These are phyloP conservation scores for Platyura marginata DNA, from an alignment of 1,140 invertebrate genomes.

Conservation along the genomic window DNA sequence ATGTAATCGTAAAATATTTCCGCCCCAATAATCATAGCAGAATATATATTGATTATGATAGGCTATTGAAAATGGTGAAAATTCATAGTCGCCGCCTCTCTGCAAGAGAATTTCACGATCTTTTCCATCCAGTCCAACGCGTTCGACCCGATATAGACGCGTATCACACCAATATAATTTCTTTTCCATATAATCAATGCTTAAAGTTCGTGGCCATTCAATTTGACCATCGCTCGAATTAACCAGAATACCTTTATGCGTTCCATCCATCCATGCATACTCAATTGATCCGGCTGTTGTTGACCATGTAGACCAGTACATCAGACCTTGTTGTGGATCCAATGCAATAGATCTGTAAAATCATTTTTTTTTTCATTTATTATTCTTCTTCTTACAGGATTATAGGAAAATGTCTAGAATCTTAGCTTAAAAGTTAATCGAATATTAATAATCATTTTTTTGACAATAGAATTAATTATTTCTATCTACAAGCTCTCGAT, in stretches of 20 bases:
- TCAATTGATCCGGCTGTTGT: conserved; percentile 34
- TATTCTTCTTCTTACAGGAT: too few species aligned
- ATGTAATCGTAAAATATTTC: neutral
- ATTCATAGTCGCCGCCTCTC: conserved; percentile 23
- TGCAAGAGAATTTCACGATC: conserved; percentile 40
- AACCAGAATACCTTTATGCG: conserved; percentile 30
- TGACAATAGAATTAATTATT: too few species aligned
- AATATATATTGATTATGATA: conserved; percentile 39
- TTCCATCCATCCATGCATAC: conserved; percentile 63
- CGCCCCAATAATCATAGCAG: conserved; percentile 37
- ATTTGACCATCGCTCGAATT: conserved; percentile 21
- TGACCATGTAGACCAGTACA: conserved; percentile 73
- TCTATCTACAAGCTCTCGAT: too few species aligned
- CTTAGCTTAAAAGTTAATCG: too few species aligned
- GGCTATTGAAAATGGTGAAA: conserved; percentile 56
- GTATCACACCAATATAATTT: conserved; percentile 44
- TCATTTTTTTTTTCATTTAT: neutral
- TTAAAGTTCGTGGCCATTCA: conserved; percentile 72
- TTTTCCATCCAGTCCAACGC: conserved; percentile 49
- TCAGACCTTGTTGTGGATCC: conserved; percentile 23
- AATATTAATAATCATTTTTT: too few species aligned
- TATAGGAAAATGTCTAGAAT: too few species aligned
- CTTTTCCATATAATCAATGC: conserved; percentile 57
- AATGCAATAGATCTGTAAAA: conserved; percentile 14
- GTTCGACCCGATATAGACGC: conserved; percentile 37